A percentile compares a stretch with the other conserved stretches of the same genome.
Evolutionary conservation across 2,797 vertebrate species (phyloP).

Genomic region (Sebastes minor): DNA sequence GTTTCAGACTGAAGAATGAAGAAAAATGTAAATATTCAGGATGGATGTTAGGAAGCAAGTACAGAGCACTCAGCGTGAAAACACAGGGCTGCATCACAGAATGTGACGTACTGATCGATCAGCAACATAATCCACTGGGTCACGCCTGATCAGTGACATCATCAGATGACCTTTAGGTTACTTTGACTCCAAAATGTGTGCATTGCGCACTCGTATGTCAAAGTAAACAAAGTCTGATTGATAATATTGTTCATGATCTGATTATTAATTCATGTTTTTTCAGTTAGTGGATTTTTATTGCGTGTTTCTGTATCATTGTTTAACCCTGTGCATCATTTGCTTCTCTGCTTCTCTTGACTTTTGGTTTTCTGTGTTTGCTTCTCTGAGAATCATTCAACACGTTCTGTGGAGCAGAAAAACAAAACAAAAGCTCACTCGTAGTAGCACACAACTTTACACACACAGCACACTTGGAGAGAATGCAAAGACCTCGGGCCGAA

Average conservation of each 20-base stretch:
- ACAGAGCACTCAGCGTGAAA: conserved; percentile 4
- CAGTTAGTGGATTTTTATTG: not conserved
- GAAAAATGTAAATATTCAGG: conserved; percentile 30
- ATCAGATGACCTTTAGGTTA: not conserved
- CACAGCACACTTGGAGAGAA: conserved; percentile 59
- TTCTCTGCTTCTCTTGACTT: conserved; percentile 6
- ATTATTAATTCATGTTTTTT: not conserved
- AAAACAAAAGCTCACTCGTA: conserved; percentile 51
- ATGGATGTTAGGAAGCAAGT: conserved; percentile 21
- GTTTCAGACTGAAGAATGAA: conserved; percentile 58
- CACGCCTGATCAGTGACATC: not conserved
- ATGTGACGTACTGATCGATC: not conserved
- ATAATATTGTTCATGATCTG: not conserved
- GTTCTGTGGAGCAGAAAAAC: conserved; percentile 53
- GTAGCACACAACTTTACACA: conserved; percentile 58
- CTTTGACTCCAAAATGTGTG: not conserved
- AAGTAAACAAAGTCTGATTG: not conserved
- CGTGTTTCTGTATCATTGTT: not conserved
- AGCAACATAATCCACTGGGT: not conserved
- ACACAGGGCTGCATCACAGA: not conserved
- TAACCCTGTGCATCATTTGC: not conserved
- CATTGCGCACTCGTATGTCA: not conserved
- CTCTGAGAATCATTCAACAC: conserved; percentile 39
- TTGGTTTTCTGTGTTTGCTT: conserved; percentile 31
- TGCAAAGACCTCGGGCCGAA: conserved; percentile 68